Conservation (phyloP, 2,113 vertebrate genomes). For the Pogona vitticeps region DNA sequence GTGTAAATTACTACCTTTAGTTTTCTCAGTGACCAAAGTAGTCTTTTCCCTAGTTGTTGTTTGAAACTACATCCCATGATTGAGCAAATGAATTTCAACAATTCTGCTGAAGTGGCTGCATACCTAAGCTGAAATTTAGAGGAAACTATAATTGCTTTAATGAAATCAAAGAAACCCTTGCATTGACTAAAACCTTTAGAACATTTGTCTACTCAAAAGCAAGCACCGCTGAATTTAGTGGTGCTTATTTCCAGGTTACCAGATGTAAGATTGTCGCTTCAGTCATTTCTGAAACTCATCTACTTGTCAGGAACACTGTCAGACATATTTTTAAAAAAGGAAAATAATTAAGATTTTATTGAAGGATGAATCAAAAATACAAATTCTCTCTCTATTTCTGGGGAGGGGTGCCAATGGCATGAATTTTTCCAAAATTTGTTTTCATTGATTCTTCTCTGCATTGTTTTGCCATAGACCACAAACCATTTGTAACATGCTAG, state of each 20-base stretch:
- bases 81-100: fast-evolving
- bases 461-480: not conserved
- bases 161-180: not conserved
- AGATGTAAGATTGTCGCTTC: not conserved
- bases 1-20: slow-evolving; percentile 26
- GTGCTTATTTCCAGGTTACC: not conserved
- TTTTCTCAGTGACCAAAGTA: slow-evolving; percentile 39
- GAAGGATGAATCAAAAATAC: not conserved
- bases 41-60: slow-evolving; percentile 11
- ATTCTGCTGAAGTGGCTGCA: fast-evolving
- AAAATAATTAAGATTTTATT: not conserved
- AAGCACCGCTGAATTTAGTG: not conserved
- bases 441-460: slow-evolving; percentile 31
- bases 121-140: not conserved
- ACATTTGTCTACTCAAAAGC: not conserved
- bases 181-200: not conserved
- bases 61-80: slow-evolving; percentile 1
- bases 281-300: not conserved
- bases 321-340: not conserved
- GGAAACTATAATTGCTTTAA: slow-evolving; percentile 3
- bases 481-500: not conserved
- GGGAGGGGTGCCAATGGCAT: not conserved
- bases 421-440: slow-evolving; percentile 36
- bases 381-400: fast-evolving
- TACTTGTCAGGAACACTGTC: not conserved